A percentile compares a stretch with the other conserved stretches of the same genome.
phyloP scores from a whole-genome alignment of 2,888 invertebrate genomes.

The Andrena hattorfiana region DNA sequence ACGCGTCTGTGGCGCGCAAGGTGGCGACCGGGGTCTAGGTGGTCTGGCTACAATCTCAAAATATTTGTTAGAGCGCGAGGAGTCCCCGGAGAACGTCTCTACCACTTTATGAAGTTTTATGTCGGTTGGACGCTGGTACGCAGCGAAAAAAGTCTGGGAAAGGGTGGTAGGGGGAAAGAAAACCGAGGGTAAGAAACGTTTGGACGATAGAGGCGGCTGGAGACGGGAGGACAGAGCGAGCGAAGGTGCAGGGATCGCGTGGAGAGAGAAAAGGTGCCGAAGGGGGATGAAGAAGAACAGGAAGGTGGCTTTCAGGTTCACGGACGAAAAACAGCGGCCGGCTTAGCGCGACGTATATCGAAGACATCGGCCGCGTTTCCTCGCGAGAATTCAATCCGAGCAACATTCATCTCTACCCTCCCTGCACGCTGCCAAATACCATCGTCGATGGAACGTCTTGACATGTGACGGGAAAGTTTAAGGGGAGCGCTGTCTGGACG shows the following conservation, averaged over 20 bases:
- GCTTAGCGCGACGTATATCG: conserved; percentile 44
- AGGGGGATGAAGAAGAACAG: conserved; percentile 38
- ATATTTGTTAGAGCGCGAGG: conserved; percentile 70
- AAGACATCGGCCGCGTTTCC: conserved; percentile 30
- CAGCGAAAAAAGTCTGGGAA: conserved; percentile 5
- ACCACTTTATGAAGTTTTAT: conserved; percentile 75
- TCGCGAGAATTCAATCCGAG: conserved; percentile 58
- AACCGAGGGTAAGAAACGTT: conserved; percentile 54
- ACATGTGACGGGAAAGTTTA: background rate
- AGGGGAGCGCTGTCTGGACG: background rate
- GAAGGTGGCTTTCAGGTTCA: conserved; percentile 51
- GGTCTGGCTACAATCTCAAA: conserved; percentile 66
- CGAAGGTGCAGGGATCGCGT: conserved; percentile 1
- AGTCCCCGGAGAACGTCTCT: conserved; percentile 62
- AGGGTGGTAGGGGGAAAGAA: conserved; percentile 15
- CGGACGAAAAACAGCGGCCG: conserved; percentile 45
- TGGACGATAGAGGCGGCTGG: conserved; percentile 43
- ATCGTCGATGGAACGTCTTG: background rate
- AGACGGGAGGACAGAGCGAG: conserved; percentile 10
- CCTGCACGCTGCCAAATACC: background rate
- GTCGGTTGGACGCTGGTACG: conserved; percentile 59
- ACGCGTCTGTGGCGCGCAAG: conserved; percentile 48
- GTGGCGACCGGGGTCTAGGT: conserved; percentile 23
- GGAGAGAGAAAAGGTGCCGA: conserved; percentile 6
- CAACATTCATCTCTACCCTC: conserved; percentile 20